Conservation (phyloP, 2,797 vertebrate species). For the Molossus molossus region DNA sequence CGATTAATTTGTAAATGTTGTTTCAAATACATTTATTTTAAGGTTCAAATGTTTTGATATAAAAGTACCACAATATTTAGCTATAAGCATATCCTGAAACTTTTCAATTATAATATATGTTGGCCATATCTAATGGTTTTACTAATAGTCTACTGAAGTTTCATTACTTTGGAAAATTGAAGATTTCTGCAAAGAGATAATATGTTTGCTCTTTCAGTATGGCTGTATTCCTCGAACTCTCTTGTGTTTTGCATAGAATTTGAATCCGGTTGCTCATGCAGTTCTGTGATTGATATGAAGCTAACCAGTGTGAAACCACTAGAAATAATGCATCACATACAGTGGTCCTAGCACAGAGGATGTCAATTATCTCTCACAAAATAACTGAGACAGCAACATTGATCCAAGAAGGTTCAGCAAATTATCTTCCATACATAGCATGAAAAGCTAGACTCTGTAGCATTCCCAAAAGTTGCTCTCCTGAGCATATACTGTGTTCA, state of each 20-base stretch:
- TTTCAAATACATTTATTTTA: slow-evolving; percentile 46
- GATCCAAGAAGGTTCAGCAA: slow-evolving; percentile 78
- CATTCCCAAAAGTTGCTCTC: slow-evolving; percentile 77
- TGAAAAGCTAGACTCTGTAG: slow-evolving; percentile 68
- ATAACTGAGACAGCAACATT: slow-evolving; percentile 82
- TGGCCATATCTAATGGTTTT: slow-evolving; percentile 33
- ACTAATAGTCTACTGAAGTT: slow-evolving; percentile 22
- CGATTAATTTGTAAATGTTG: slow-evolving; percentile 27
- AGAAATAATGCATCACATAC: slow-evolving; percentile 84
- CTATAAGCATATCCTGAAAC: neutral
- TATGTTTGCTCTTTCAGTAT: neutral
- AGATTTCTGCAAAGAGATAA: slow-evolving; percentile 64
- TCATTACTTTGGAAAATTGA: slow-evolving; percentile 64
- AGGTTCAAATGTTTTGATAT: neutral
- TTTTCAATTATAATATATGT: slow-evolving; percentile 41
- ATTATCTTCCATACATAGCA: slow-evolving; percentile 85
- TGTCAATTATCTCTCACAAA: slow-evolving; percentile 84
- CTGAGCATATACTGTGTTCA: neutral
- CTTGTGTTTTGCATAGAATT: slow-evolving; percentile 66
- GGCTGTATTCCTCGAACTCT: slow-evolving; percentile 63
- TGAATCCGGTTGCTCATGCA: slow-evolving; percentile 74
- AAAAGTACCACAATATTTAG: slow-evolving; percentile 25
- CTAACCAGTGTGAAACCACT: slow-evolving; percentile 81
- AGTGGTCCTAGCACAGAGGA: slow-evolving; percentile 82
- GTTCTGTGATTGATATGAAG: slow-evolving; percentile 78